These are phyloP conservation scores for Syngnathus typhle DNA, from an alignment of 2,113 vertebrate genomes.

Conservation along the genomic window DNA sequence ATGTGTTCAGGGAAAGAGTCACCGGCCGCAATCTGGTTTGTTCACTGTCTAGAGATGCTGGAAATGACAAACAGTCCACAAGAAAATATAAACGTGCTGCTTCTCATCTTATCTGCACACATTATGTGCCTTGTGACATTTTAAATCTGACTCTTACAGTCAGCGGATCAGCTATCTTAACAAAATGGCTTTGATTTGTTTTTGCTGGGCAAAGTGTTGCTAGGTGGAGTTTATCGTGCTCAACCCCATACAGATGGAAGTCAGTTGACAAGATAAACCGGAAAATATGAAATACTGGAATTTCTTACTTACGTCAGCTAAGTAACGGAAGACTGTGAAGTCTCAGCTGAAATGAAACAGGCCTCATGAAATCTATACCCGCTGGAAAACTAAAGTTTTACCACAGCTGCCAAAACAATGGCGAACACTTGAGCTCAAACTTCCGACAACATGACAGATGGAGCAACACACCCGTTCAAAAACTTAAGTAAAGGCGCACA, in stretches of 20 bases:
- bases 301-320: constrained; percentile 30
- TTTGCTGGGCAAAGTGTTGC: too few species aligned
- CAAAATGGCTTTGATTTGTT: too few species aligned
- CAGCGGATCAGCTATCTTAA: too few species aligned
- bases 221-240: too few species aligned
- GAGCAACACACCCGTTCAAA: constrained; percentile 23
- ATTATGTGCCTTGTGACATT: constrained; percentile 6
- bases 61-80: not conserved
- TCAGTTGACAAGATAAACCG: constrained; percentile 15
- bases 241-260: too few species aligned
- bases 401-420: constrained; percentile 53
- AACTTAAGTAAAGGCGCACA: constrained; percentile 4
- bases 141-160: not conserved
- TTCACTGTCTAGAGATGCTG: not conserved
- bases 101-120: not conserved
- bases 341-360: constrained; percentile 36
- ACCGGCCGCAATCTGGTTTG: not conserved
- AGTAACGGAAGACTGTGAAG: constrained; percentile 23
- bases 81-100: not conserved
- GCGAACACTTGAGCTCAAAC: constrained; percentile 21
- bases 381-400: constrained; percentile 16
- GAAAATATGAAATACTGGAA: constrained; percentile 39
- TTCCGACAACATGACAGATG: constrained; percentile 25
- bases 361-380: constrained; percentile 28
- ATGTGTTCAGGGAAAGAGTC: not conserved